Evolutionary conservation across 2,888 invertebrate genomes (phyloP).

Genomic region (Yponomeuta sedellus): DNA sequence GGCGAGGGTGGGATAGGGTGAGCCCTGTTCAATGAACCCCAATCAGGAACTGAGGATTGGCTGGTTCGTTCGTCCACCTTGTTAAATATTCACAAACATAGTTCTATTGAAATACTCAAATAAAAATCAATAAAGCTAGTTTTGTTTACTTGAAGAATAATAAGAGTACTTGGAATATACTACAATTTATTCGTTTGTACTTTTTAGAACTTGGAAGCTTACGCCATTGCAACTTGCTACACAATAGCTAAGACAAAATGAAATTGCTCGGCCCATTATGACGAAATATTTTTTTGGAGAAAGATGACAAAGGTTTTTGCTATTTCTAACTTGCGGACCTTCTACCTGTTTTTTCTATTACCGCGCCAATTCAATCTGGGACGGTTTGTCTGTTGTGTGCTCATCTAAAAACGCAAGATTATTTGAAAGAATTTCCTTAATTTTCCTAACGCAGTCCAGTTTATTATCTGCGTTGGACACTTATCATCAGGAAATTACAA

Average conservation of each 20-base stretch:
- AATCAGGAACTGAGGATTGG: constrained; percentile 15
- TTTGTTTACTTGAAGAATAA: background rate
- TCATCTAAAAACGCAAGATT: background rate
- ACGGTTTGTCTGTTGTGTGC: background rate
- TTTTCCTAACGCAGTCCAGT: background rate
- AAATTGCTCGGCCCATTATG: too few species aligned
- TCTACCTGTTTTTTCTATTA: background rate
- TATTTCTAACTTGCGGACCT: background rate
- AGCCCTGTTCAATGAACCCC: constrained; percentile 26
- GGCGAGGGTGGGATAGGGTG: constrained; percentile 23
- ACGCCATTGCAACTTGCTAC: too few species aligned
- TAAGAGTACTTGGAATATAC: background rate
- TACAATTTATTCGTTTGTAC: background rate
- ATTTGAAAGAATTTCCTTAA: background rate
- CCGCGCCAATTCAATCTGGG: background rate
- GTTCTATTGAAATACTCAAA: background rate
- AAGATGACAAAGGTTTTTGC: background rate
- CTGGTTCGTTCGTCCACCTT: constrained; percentile 3
- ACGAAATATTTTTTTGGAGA: background rate
- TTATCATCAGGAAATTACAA: constrained; percentile 14
- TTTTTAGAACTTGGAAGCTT: background rate
- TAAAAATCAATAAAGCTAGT: background rate
- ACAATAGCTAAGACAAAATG: too few species aligned
- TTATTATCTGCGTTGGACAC: constrained; percentile 6
- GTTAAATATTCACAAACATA: background rate